Base-by-base conservation (phyloP, 1,140 invertebrate genomes). In the Octopus sinensis region DNA sequence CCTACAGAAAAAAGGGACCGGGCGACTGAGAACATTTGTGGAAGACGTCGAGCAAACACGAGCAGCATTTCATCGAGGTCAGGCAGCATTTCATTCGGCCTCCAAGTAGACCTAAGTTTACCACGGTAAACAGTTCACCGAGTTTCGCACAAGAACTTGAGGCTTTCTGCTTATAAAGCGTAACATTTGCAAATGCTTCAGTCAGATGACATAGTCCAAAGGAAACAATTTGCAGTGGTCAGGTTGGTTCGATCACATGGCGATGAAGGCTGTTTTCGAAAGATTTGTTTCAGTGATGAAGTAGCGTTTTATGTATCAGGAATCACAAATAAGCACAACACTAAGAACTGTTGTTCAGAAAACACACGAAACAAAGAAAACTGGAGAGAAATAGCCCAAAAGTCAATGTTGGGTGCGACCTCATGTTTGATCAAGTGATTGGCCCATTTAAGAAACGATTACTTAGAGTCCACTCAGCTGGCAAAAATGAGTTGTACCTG, bases 211-310 rank as follows among this genome's bases (percentile, higher is more conserved):
- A 68, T 10, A 68, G 9, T n/a, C n/a, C 62, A n/a, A 68, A 68
- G 62, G 62, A 68, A 68, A 68, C 62, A 68, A 68, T 68, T 68
- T 68, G 62, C 62, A 68, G 62, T 68, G 62, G 62, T 10, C 62
- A 68, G 9, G 62, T 68, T 68, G n/a, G 62, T n/a, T 68, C 62
- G 62, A 68, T 68, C n/a, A 68, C 9, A 68, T 68, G 62, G n/a
- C 9, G 62, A 68, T 68, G 62, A 68, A 68, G 62, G n/a, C 62
- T 68, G 9, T n/a, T n/a, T 68, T 68, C 62, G 62, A 68, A 68
- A 68, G 62, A 68, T 68, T 68, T 68, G 62, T 68, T 68, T 68
- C n/a, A 68, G 62, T 68, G 62, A 68, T 68, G 62, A 68, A 68
- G 62, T n/a, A 68, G n/a, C 62, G n/a, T 68, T 68, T 68, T n/a